Conservation (phyloP, 2,888 invertebrate genomes). For the Koerneria pararmatus region DNA sequence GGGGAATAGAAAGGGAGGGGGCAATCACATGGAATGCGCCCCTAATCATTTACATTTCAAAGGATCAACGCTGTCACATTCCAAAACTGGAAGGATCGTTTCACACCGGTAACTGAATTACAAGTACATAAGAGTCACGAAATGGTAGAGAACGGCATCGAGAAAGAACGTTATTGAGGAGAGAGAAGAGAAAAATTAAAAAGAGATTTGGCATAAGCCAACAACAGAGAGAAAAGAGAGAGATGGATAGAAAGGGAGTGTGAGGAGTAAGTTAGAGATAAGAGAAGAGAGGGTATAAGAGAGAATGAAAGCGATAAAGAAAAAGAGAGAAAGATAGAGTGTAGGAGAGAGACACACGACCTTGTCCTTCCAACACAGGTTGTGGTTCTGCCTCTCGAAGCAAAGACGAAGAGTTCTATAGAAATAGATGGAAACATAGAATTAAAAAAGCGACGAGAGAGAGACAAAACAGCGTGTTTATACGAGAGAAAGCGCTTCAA, state of each 20-base stretch:
- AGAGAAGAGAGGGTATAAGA: constrained; percentile 20
- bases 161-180: too few relatives aligned
- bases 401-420: constrained; percentile 19
- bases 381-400: constrained; percentile 17
- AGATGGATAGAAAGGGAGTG: neutral
- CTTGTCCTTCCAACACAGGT: constrained; percentile 28
- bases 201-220: neutral
- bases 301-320: constrained; percentile 5
- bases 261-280: constrained; percentile 10
- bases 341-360: constrained; percentile 18
- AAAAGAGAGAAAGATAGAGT: constrained; percentile 20
- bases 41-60: too few relatives aligned
- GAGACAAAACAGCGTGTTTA: too few relatives aligned
- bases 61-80: too few relatives aligned
- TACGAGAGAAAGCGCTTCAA: too few relatives aligned
- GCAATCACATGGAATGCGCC: too few relatives aligned
- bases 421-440: too few relatives aligned
- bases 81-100: too few relatives aligned
- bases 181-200: too few relatives aligned
- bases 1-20: too few relatives aligned
- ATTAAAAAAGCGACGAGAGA: too few relatives aligned
- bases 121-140: neutral
- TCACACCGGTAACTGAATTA: too few relatives aligned
- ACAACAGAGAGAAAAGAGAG: neutral
- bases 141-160: neutral